Conservation (phyloP, 2,113 vertebrate species). For the Nerophis lumbriciformis region DNA sequence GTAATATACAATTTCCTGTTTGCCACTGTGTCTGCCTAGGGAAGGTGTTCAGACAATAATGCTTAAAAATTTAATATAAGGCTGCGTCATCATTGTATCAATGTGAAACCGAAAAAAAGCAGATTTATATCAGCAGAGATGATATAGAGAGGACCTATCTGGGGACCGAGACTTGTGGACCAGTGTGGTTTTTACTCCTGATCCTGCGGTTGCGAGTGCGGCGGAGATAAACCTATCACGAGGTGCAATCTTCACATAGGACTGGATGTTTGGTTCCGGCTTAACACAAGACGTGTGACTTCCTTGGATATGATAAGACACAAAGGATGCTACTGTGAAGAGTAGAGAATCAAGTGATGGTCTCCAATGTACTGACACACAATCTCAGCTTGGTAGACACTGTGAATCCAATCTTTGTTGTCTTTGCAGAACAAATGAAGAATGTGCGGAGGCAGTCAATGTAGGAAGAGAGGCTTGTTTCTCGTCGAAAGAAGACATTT, state of each 20-base stretch:
- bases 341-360: slow-evolving; percentile 54
- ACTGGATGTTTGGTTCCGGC: slow-evolving; percentile 41
- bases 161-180: slow-evolving; percentile 1
- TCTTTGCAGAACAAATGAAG: slow-evolving; percentile 45
- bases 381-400: slow-evolving; percentile 40
- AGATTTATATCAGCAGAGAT: slow-evolving; percentile 15
- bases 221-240: slow-evolving; percentile 38
- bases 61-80: not conserved
- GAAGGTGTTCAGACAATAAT: slow-evolving; percentile 8
- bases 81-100: slow-evolving; percentile 17
- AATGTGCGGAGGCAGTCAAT: slow-evolving; percentile 27
- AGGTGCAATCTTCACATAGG: slow-evolving; percentile 43
- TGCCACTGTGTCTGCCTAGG: slow-evolving; percentile 13
- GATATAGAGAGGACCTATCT: slow-evolving; percentile 6
- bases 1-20: slow-evolving; percentile 14
- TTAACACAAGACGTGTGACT: slow-evolving; percentile 60
- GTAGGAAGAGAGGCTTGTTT: slow-evolving; percentile 15
- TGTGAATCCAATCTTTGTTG: slow-evolving; percentile 30
- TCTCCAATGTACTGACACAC: slow-evolving; percentile 49
- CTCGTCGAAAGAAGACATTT: slow-evolving; percentile 8
- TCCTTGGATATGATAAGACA: slow-evolving; percentile 47
- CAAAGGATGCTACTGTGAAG: slow-evolving; percentile 47
- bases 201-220: slow-evolving; percentile 17
- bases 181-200: slow-evolving; percentile 39
- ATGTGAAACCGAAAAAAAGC: slow-evolving; percentile 9